Base-by-base conservation (phyloP, 2,888 invertebrate genomes). In the Drosophila nigricruria region DNA sequence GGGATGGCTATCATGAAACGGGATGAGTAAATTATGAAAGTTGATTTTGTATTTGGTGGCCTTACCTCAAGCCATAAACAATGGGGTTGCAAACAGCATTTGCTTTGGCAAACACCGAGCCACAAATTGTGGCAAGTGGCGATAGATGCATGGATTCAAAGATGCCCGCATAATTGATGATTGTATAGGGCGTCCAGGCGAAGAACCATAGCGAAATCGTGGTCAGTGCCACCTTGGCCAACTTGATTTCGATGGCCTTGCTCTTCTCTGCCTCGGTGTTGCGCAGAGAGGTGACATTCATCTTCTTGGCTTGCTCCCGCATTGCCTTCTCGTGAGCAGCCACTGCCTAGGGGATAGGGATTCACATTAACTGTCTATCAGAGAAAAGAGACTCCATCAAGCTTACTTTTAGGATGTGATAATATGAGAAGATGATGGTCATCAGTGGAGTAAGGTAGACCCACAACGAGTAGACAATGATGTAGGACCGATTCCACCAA, bases 111-210 rank as follows among this genome's bases (percentile, higher is more conserved):
- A 95, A 94, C 43, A 95, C 93, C 25, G 95, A 94, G 45, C 94
- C 94, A 89, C 94, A 94, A 88, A 94, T 94, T 68, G 94, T 94
- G 75, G 93, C 92, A 68, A 94, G 88, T 40, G 94, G 94, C 71
- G 93, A 94, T 60, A 94, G 91, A 64, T 91, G 91, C 76, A 92
- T 90, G 27, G 93, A 92, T 71, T 93, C 92, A 75, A 94, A 94
- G 74, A 94, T 92, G 52, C 94, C 94, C 57, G 93, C 91, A 77
- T 93, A 93, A 72, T 94, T 94, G 64, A 95, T 93, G 49, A 94
- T 85, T 92, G 95, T 93, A 79, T 95, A 95, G 2, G 95, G 95
- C 12, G 94, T 94, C 95, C 96, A 96, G 18, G 95, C 95, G 80
- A 95, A 92, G 82, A 95, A 94, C 94, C 95, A 96, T 54, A 95